Base-by-base conservation (phyloP, 2,113 vertebrate genomes). In the Nothoprocta perdicaria region DNA sequence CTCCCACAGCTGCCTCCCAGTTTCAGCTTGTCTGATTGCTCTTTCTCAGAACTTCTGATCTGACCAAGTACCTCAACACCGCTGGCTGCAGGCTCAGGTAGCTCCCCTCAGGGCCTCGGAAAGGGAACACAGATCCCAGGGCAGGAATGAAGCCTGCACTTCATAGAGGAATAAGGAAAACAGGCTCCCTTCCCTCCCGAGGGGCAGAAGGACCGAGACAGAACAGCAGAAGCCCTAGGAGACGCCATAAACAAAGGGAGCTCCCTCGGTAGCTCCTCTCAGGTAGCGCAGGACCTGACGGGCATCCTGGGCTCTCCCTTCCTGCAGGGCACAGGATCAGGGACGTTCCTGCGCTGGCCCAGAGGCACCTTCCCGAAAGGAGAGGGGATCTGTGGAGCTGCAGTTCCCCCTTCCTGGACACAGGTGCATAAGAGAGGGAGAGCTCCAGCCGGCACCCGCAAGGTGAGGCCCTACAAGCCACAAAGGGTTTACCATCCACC, bases 31-130 rank as follows among this genome's bases (percentile, higher is more conserved):
- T 90, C 88, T 23, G 57, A 66, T 52, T 57, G 53, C 27, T 31
- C 53, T 57, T 81, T 58, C 86, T 80, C 84, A 33, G 86, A 81
- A 26, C 15, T 84, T 48, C 80, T 94, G 88, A 90, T 86, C 91
- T 40, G 1, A 88, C 67, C 80, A 75, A 81, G 41, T 2, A 3
- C 89, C 82, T 92, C 80, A 86, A 38, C 71, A 66, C 26, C 61
- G 19, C 50, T 5, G 9, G 3, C 86, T 9, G 76, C 79, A 52
- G 90, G 75, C 82, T 72, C 1, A 40, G 74, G 67, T 75, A 69
- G 94, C 92, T 89, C 73, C 58, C 2, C 67, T 10, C 38, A 0
- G 6, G 35, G 48, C 27, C 79, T 17, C 0, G 14, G 24, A 12
- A 84, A 40, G 94, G 77, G 65, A 81, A 80, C 4, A 0, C 65